phyloP scores from a whole-genome alignment of 35 echinoderm and acorn worm genomes.

The Stichopus chloronotus region DNA sequence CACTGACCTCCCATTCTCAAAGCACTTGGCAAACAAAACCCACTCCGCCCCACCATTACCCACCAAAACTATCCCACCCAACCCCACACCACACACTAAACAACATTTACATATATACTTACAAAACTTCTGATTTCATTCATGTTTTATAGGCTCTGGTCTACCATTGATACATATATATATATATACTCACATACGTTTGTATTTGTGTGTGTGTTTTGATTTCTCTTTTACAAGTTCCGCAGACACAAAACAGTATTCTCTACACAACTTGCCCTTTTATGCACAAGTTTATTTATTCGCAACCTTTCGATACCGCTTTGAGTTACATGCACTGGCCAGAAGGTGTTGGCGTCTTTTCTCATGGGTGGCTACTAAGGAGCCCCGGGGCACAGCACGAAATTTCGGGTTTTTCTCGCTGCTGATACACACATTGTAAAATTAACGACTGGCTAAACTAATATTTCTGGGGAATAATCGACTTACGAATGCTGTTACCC shows the following conservation, averaged over 20 bases:
- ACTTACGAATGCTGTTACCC: neutral
- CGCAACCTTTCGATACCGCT: neutral
- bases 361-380: neutral
- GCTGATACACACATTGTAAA: neutral
- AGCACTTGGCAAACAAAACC: too few relatives aligned
- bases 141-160: too few relatives aligned
- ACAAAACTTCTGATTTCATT: too few relatives aligned
- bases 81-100: too few relatives aligned
- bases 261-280: neutral
- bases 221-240: neutral
- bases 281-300: neutral
- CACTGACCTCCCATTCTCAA: too few relatives aligned
- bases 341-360: neutral
- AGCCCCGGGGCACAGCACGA: neutral
- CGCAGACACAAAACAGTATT: too few relatives aligned
- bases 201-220: neutral
- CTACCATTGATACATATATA: too few relatives aligned
- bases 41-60: too few relatives aligned
- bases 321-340: neutral
- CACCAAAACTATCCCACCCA: too few relatives aligned
- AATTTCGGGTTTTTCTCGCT: neutral
- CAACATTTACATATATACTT: too few relatives aligned
- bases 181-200: neutral
- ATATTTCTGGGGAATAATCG: neutral
- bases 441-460: neutral